Conservation (phyloP, 2,888 invertebrate species). For the Thereva nobilitata region DNA sequence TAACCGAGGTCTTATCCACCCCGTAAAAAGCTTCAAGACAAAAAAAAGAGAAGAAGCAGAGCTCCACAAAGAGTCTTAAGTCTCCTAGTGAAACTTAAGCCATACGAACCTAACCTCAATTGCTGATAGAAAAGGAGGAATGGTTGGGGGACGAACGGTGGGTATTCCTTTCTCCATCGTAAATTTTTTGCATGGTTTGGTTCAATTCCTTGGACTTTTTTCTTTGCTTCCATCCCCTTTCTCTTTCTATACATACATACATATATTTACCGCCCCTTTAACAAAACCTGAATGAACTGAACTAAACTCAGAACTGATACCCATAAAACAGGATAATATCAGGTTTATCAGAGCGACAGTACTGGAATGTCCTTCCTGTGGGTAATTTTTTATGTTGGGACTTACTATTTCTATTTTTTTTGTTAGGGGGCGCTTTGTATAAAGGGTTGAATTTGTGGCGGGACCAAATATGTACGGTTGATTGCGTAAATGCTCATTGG, state of each 20-base stretch:
- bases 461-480: conserved; percentile 45
- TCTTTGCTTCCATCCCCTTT: neutral
- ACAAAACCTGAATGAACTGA: neutral
- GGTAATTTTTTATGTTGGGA: neutral
- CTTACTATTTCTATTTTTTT: neutral
- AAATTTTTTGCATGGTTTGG: conserved; percentile 22
- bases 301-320: conserved; percentile 21
- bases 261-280: too few relatives aligned
- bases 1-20: too few relatives aligned
- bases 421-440: neutral
- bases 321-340: conserved; percentile 16
- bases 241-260: too few relatives aligned
- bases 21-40: too few relatives aligned
- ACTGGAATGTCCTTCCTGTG: conserved; percentile 15
- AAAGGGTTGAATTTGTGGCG: conserved; percentile 24
- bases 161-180: conserved; percentile 19
- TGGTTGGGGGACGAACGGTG: neutral
- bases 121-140: conserved; percentile 12
- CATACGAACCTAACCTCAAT: too few relatives aligned
- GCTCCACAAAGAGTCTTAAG: too few relatives aligned
- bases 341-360: conserved; percentile 10
- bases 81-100: too few relatives aligned
- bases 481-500: conserved; percentile 55
- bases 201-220: conserved; percentile 14
- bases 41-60: too few relatives aligned